Base-by-base conservation (phyloP, 2,888 invertebrate genomes). In the Hoplodrina ambigua region DNA sequence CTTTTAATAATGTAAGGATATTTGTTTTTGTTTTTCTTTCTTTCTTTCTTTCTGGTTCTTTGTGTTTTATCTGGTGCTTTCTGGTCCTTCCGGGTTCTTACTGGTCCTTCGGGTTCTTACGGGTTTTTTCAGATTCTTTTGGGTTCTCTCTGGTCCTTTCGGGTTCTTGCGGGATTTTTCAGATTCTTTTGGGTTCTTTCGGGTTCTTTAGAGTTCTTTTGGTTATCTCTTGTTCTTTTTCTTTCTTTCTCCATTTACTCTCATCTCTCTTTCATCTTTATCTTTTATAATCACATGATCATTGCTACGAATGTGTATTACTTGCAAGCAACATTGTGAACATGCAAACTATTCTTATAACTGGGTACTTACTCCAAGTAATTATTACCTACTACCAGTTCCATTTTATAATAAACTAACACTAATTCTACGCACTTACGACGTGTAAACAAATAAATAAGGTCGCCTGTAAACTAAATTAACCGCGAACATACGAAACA, bases 361-460 rank as follows among this genome's bases (percentile, higher is more conserved):
- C 8, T n/a, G 2, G 25, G 25, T 25, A 50, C 50, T 50, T 50
- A 50, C 50, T 50, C 19, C 13, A 17, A 15, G n/a, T 63, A 49
- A 49, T 49, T 49, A 49, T 49, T 49, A 19, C 15, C 50, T 30
- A 61, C 25, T 19, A 17, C 19, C 19, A 25, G 4, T 52, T 13
- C 11, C 25, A 13, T 57, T 53, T 59, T 15, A 52, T 50, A 66
- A 57, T 72, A 49, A 41, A 30, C 17, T 17, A 44, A 10, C 8
- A 19, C 49, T 44, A 59, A 55, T 55, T 15, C 19, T 10, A 0
- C 11, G 6, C 33, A 46, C 10, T 52, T 37, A 56, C 10, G 52
- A 17, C 17, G 44, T 60, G 66, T 72, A 60, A 66, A 72, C 59
- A 66, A 71, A 57, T 66, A 56, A 60, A 60, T 66, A 67, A 46